Evolutionary conservation across 1,140 invertebrate genomes (phyloP), one percentile per base, ranked within the genome.

Genomic region (Drosophila murphyi): DNA sequence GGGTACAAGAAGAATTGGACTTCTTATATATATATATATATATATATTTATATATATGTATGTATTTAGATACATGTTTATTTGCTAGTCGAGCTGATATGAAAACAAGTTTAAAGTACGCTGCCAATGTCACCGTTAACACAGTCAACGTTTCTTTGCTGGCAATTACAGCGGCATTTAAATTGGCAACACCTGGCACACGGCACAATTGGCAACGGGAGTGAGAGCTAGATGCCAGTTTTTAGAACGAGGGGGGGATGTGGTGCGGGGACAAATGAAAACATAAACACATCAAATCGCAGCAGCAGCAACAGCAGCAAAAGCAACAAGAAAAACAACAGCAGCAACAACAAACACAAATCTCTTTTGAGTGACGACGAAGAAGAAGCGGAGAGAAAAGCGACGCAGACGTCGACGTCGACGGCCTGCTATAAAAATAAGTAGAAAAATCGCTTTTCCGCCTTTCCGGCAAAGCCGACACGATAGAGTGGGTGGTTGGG

Each of bases 361-460:
- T 83, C 80, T 88, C 67, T 88, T 87, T 87, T 87, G 82, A 86
- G 65, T 51, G 54, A 57, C 73, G 48, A 52, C 29, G 28, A 52
- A 29, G 62, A 48, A 8, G 56, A 4, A 51, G 6, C 37, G 50
- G 47, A 55, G 52, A 45, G 47, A 52, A 31, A 43, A 45, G 45
- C 48, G 62, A 54, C 62, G 77, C 51, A 52, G 50, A n/a, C 71
- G 37, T 60, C 56, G 60, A 67, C 52, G 74, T 20, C 20, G 20
- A 20, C 20, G n/a, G 50, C 62, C 48, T 60, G 69, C 73, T 89
- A 67, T 80, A 80, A 78, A 88, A 89, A 88, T 88, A 89, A 83
- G 80, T 75, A 89, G 73, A 89, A 87, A 88, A 88, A 88, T 87
- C 83, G 83, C 79, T 87, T 87, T 87, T 89, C 83, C 79, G 74